Evolutionary conservation across 2,113 vertebrate species (phyloP), one percentile per base, ranked within the genome.

Genomic region (Myocastor coypus): DNA sequence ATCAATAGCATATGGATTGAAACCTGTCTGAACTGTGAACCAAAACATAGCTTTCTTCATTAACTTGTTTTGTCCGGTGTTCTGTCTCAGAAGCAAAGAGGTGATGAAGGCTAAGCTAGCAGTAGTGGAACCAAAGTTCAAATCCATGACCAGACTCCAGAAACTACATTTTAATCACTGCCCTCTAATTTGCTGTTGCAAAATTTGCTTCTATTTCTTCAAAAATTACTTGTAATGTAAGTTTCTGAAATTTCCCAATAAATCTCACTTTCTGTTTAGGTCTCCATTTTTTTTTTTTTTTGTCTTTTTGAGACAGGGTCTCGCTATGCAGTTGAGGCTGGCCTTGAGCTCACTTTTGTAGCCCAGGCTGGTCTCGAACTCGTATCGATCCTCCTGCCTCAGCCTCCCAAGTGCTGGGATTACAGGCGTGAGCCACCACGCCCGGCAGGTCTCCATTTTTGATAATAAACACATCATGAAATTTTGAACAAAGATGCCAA

Each of bases 381-480:
- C n/a, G n/a, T n/a, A n/a, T n/a, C n/a, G n/a, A n/a, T n/a, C n/a
- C n/a, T n/a, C n/a, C n/a, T n/a, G n/a, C n/a, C n/a, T n/a, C n/a
- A n/a, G n/a, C n/a, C n/a, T n/a, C n/a, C n/a, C n/a, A n/a, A n/a
- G n/a, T n/a, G n/a, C n/a, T n/a, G n/a, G n/a, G n/a, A n/a, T n/a
- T n/a, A n/a, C n/a, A n/a, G n/a, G n/a, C n/a, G n/a, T n/a, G n/a
- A n/a, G n/a, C n/a, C n/a, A n/a, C n/a, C n/a, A n/a, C n/a, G n/a
- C n/a, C n/a, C n/a, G n/a, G n/a, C n/a, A 87, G n/a, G n/a, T 75
- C 82, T 82, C 95, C 26, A 30, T 85, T 83, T 93, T 73, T 89
- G 2, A 68, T 22, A 52, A 50, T 71, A 88, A 92, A 87, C 2
- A 55, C 30, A 50, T 37, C 28, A 61, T 83, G 40, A 84, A 46